Evolutionary conservation across 2,888 invertebrate genomes (phyloP), one percentile per base, ranked within the genome.

Genomic region (Coleophora flavipennella): DNA sequence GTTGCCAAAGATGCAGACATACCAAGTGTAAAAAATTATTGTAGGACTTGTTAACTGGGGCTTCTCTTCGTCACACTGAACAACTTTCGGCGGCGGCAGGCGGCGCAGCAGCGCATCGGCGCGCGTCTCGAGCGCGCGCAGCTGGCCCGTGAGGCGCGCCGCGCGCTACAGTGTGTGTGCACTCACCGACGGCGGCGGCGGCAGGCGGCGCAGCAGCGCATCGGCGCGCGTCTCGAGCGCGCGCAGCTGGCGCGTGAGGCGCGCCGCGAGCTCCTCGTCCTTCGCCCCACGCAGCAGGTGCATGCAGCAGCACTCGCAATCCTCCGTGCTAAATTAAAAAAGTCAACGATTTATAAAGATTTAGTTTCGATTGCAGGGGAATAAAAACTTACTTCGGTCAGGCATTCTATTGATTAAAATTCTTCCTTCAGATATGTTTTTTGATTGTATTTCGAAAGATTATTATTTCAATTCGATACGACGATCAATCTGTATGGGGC

Each of bases 51-150:
- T n/a, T n/a, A n/a, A n/a, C n/a, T n/a, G n/a, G n/a, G n/a, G n/a
- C n/a, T n/a, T n/a, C n/a, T n/a, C n/a, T n/a, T n/a, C n/a, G n/a
- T n/a, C n/a, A n/a, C n/a, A n/a, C n/a, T n/a, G n/a, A 3, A 10
- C 31, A 12, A 10, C 7, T 31, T n/a, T n/a, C 35, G 13, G 14
- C 32, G 11, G 31, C 14, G 39, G 20, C 20, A 34, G 31, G 10
- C 13, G 11, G 3, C 26, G 26, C 20, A 33, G 35, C 31, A 35
- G 32, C 29, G 37, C 8, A 6, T 9, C 27, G 11, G 29, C 10
- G 32, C 13, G 13, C 34, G 26, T 11, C 26, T 6, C 26, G 26
- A 26, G 39, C 60, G 35, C 42, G 38, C 31, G 33, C 33, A 1
- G 13, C 12, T 28, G 27, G 13, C 6, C 8, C 26, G 12, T 25